A percentile compares a stretch with the other conserved stretches of the same genome.
Evolutionary conservation across 2,888 invertebrate species (phyloP).

Genomic region (Hypomecis punctinalis): DNA sequence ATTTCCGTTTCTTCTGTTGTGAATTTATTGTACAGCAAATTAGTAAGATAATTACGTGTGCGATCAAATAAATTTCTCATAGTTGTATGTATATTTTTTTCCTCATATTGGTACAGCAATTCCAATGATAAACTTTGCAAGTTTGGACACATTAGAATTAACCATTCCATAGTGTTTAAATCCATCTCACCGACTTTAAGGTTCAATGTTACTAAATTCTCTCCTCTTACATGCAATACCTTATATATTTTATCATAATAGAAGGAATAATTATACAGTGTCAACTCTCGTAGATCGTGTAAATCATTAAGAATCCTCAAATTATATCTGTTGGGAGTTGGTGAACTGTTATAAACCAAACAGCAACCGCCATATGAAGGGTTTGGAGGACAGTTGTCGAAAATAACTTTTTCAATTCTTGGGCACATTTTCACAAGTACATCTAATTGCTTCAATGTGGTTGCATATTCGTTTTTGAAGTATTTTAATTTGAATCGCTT

Average conservation of each 20-base stretch:
- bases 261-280: background rate
- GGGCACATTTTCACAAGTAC: constrained; percentile 1
- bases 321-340: background rate
- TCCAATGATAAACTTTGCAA: constrained; percentile 2
- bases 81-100: background rate
- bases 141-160: constrained; percentile 4
- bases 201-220: background rate
- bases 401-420: constrained; percentile 1
- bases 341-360: background rate
- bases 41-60: background rate
- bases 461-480: background rate
- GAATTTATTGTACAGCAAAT: background rate
- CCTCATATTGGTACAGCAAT: background rate
- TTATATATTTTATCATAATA: background rate
- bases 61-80: background rate
- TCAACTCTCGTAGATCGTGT: background rate
- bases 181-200: background rate
- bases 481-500: constrained; percentile 1
- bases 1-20: background rate
- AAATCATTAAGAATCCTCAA: background rate
- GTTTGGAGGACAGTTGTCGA: background rate
- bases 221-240: background rate
- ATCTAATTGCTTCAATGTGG: background rate
- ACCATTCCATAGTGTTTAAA: background rate
- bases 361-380: background rate